Percentiles rank a stretch among this genome's conserved stretches.
Evolutionary conservation across 2,888 invertebrate genomes (phyloP).

Genomic region (Pterostichus niger): DNA sequence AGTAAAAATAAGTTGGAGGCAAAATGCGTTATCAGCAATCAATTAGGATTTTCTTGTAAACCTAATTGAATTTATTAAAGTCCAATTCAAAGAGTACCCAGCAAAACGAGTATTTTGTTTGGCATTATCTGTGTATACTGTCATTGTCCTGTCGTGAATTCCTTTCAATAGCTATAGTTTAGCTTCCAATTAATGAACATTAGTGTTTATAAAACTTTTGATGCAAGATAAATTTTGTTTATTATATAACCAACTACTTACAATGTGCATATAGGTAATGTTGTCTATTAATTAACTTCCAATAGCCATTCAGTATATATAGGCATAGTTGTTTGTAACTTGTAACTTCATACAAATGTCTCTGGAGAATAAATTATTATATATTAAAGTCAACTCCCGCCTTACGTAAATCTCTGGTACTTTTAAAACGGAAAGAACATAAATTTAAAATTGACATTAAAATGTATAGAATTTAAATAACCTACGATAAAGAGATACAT

Average conservation of each 20-base stretch:
- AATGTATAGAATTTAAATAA: no score
- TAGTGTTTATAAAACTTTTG: slow-evolving; percentile 62
- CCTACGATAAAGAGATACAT: background rate
- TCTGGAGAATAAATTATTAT: slow-evolving; percentile 22
- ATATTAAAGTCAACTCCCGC: slow-evolving; percentile 26
- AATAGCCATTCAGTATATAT: slow-evolving; percentile 2
- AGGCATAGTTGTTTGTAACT: slow-evolving; percentile 1
- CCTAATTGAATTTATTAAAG: slow-evolving; percentile 73
- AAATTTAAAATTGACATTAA: slow-evolving; percentile 4
- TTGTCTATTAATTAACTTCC: slow-evolving; percentile 39
- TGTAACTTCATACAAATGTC: slow-evolving; percentile 27
- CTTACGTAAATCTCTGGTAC: background rate
- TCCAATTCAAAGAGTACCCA: slow-evolving; percentile 46
- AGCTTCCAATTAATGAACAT: slow-evolving; percentile 58
- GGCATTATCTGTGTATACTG: slow-evolving; percentile 61
- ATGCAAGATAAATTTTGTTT: slow-evolving; percentile 64
- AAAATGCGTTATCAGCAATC: slow-evolving; percentile 69
- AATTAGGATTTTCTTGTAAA: slow-evolving; percentile 72
- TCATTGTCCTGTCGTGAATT: slow-evolving; percentile 58
- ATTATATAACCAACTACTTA: slow-evolving; percentile 38
- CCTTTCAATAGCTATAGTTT: slow-evolving; percentile 44
- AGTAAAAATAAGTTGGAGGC: background rate
- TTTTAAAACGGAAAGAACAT: background rate
- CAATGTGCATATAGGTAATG: slow-evolving; percentile 34
- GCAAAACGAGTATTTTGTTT: slow-evolving; percentile 52